Evolutionary conservation across 2,797 vertebrate genomes (phyloP), one percentile per base, ranked within the genome.

Genomic region (Scolopax rusticola): DNA sequence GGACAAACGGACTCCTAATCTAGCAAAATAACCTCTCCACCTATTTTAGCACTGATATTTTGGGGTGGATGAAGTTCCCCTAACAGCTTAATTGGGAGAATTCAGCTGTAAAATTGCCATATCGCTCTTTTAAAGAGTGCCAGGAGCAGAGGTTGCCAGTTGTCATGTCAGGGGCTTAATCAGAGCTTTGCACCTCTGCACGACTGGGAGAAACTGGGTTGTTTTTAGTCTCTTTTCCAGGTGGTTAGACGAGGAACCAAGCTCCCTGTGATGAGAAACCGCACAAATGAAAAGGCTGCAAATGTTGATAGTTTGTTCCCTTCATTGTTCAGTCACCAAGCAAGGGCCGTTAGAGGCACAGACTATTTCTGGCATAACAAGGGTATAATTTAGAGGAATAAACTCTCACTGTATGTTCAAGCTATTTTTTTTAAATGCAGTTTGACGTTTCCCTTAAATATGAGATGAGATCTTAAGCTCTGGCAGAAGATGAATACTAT

Each of bases 351-450:
- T 86, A 81, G 80, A 94, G 63, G n/a, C 33, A 10, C 81, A 67
- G 73, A 21, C 88, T 97, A 97, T 97, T 97, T 93, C 89, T 93
- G 89, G 76, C 54, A 40, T 48, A 28, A 38, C 78, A 78, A 43
- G 95, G 90, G 33, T 95, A 64, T 97, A 93, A 97, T 97, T 96
- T 95, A 84, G 81, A 94, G 90, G 65, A 79, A 89, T 93, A 88
- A 95, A 57, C 85, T 92, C 18, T 17, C 0, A 1, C 73, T 96
- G 24, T 91, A 53, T 47, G 47, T 80, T 86, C 63, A 67, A 87
- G 28, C 47, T 36, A 15, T 51, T 84, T 94, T 59, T 67, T 87
- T 91, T 28, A 92, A 96, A 86, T 67, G 84, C 78, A 92, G 4
- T 91, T 96, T 96, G 71, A 84, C 0, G 2, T 96, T 96, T 87